Evolutionary conservation across 1,140 invertebrate species (phyloP).

Genomic region (Temnothorax longispinosus): DNA sequence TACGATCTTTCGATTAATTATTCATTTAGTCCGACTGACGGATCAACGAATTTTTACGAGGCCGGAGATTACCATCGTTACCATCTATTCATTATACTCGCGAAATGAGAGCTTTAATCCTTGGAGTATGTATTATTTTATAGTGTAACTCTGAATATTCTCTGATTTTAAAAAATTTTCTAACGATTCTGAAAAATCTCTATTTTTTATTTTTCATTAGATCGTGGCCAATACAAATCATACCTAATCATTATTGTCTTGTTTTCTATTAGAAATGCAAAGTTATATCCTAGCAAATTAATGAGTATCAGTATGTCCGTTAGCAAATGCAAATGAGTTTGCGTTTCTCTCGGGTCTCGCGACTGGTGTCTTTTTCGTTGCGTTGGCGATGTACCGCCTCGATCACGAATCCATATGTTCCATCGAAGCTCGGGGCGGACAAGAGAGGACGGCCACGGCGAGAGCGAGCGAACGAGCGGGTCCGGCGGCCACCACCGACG

Average conservation of each 20-base stretch:
- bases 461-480: conserved; percentile 22
- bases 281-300: not conserved
- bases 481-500: conserved; percentile 65
- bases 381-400: not conserved
- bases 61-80: conserved; percentile 15
- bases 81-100: conserved; percentile 9
- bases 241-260: not conserved
- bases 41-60: conserved; percentile 13
- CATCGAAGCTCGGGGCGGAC: conserved; percentile 18
- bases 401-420: conserved; percentile 5
- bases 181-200: not conserved
- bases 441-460: not conserved
- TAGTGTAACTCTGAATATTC: not conserved
- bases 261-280: conserved; percentile 10
- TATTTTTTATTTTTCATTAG: not conserved
- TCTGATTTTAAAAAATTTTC: not conserved
- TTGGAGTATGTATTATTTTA: not conserved
- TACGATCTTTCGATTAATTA: conserved; percentile 23
- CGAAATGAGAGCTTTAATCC: not conserved
- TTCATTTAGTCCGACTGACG: conserved; percentile 11
- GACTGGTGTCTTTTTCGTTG: not conserved
- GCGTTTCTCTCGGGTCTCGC: not conserved
- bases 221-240: not conserved
- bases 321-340: not conserved
- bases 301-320: not conserved